Evolutionary conservation across 2,797 vertebrate species (phyloP).

Genomic region (Myripristis jacobus): DNA sequence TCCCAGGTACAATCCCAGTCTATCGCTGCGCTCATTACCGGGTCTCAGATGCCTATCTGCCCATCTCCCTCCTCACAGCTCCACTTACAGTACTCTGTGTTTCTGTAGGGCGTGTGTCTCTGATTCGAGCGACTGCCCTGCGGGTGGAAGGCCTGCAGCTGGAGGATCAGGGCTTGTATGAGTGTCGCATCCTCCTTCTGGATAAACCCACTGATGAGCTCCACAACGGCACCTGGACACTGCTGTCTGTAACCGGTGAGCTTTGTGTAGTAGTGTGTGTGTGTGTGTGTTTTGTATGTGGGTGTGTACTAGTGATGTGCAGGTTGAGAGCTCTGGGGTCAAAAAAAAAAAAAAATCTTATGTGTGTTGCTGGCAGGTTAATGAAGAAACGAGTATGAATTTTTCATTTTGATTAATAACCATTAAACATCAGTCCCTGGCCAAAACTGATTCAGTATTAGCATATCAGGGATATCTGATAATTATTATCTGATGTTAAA

Average conservation of each 20-base stretch:
- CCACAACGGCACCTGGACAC: constrained; percentile 90
- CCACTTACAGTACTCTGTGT: constrained; percentile 11
- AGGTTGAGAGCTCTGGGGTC: no score
- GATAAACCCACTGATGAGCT: constrained; percentile 87
- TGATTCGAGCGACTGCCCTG: constrained; percentile 86
- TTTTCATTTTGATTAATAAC: no score
- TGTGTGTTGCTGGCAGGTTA: no score
- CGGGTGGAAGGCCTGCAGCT: constrained; percentile 84
- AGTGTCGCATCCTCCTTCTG: constrained; percentile 91
- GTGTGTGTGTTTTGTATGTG: no score
- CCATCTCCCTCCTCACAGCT: constrained; percentile 21
- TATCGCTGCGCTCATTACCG: neutral
- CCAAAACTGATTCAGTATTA: no score
- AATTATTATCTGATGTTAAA: no score
- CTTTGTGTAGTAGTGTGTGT: neutral
- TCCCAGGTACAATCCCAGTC: constrained; percentile 48
- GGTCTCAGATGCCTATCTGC: neutral
- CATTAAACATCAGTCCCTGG: no score
- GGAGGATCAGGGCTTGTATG: constrained; percentile 92
- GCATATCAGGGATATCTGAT: no score
- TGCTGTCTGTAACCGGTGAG: constrained; percentile 90
- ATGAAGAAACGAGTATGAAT: no score
- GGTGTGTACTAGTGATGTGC: no score
- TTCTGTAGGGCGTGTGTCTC: constrained; percentile 86
- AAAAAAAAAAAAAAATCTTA: no score